Percentiles rank a stretch among this genome's conserved stretches.
phyloP scores from a whole-genome alignment of 2,797 vertebrate species.

The Hybognathus amarus region DNA sequence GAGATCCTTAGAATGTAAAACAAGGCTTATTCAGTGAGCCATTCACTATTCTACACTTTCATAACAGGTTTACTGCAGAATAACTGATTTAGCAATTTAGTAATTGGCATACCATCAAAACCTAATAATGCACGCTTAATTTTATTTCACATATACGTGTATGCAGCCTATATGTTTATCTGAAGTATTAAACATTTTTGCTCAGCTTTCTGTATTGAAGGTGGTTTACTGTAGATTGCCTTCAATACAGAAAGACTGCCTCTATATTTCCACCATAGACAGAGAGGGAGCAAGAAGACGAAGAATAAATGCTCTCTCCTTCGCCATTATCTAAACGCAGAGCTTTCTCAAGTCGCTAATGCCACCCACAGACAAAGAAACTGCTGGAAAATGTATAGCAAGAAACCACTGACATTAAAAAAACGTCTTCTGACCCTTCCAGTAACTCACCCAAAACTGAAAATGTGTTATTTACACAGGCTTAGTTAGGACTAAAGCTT shows the following conservation, averaged over 20 bases:
- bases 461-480: background rate
- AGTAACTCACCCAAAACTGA: background rate
- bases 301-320: slow-evolving; percentile 14
- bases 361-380: slow-evolving; percentile 8
- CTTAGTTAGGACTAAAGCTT: background rate
- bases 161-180: slow-evolving; percentile 18
- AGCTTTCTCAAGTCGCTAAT: slow-evolving; percentile 20
- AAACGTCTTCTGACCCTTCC: background rate
- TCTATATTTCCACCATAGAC: slow-evolving; percentile 20
- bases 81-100: background rate
- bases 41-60: background rate
- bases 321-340: slow-evolving; percentile 25
- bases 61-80: background rate
- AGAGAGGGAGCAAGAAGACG: background rate
- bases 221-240: slow-evolving; percentile 9
- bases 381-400: background rate
- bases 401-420: slow-evolving; percentile 35
- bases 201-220: background rate
- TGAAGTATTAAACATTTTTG: slow-evolving; percentile 9
- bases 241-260: slow-evolving; percentile 20
- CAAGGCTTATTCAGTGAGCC: background rate
- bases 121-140: too few relatives aligned
- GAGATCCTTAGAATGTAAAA: background rate
- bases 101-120: background rate
- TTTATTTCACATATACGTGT: background rate